A percentile compares a stretch with the other conserved stretches of the same genome.
phyloP scores from a whole-genome alignment of 2,113 vertebrate genomes.

The Entosphenus tridentatus region DNA sequence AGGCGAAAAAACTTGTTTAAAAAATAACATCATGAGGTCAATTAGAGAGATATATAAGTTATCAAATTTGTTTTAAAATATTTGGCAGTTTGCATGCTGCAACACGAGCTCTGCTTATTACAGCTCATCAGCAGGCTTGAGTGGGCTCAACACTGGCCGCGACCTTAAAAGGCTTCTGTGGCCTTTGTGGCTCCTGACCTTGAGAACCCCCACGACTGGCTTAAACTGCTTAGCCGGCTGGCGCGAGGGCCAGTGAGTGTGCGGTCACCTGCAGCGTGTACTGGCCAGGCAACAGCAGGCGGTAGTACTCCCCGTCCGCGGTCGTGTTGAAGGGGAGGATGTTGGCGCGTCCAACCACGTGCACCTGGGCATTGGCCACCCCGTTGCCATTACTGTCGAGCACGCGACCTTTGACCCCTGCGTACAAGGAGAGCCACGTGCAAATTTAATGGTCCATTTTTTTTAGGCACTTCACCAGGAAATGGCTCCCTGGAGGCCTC shows the following conservation, averaged over 20 bases:
- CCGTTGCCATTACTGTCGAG: slow-evolving; percentile 27
- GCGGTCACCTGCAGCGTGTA: slow-evolving; percentile 54
- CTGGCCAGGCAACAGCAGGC: slow-evolving; percentile 53
- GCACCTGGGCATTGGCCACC: slow-evolving; percentile 39
- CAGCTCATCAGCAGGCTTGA: too few relatives aligned
- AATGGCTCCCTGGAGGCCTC: not conserved
- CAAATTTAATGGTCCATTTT: too few relatives aligned
- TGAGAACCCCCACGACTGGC: too few relatives aligned
- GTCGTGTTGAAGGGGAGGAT: slow-evolving; percentile 51
- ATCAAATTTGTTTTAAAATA: too few relatives aligned
- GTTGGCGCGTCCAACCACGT: slow-evolving; percentile 39
- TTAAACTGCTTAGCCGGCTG: not conserved
- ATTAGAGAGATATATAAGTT: too few relatives aligned
- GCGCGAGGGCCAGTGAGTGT: not conserved
- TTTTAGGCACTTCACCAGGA: not conserved
- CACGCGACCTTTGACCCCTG: slow-evolving; percentile 76
- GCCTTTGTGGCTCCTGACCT: too few relatives aligned
- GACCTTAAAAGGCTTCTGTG: too few relatives aligned
- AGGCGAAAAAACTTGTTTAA: too few relatives aligned
- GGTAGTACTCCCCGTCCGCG: slow-evolving; percentile 54
- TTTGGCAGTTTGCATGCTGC: too few relatives aligned
- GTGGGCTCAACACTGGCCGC: too few relatives aligned
- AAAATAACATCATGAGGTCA: too few relatives aligned
- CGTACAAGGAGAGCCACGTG: not conserved
- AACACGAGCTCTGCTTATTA: too few relatives aligned